These are phyloP conservation scores for Eulithis testata DNA, from an alignment of 2,888 invertebrate genomes.

Conservation along the genomic window DNA sequence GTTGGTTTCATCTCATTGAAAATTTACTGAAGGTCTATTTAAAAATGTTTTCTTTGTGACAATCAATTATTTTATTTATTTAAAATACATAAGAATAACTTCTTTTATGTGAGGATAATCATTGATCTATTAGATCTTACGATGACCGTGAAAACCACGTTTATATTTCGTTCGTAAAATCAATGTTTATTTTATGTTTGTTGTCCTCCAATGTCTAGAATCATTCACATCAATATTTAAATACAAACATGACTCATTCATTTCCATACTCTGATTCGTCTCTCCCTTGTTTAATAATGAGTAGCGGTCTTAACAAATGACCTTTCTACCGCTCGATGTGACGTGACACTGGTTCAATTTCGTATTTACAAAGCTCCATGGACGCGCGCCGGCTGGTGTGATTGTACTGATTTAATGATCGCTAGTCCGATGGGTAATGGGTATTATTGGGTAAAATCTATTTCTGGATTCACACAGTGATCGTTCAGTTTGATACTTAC, in stretches of 20 bases:
- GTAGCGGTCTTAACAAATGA: slow-evolving; percentile 5
- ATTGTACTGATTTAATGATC: no score
- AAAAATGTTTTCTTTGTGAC: no score
- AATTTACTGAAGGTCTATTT: not conserved
- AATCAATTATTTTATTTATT: no score
- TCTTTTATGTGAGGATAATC: no score
- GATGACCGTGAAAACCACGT: no score
- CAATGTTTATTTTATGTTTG: no score
- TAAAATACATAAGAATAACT: no score
- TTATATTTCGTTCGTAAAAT: no score
- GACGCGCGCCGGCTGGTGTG: not conserved
- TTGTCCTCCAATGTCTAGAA: no score
- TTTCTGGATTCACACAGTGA: slow-evolving; percentile 15
- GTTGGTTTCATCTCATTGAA: not conserved
- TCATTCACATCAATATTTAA: no score
- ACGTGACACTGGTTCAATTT: slow-evolving; percentile 9
- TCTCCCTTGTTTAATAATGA: slow-evolving; percentile 9
- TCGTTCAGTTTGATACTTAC: slow-evolving; percentile 1
- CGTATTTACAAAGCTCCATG: slow-evolving; percentile 11
- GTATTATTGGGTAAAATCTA: slow-evolving; percentile 10
- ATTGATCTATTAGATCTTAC: no score
- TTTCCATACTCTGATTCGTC: slow-evolving; percentile 7
- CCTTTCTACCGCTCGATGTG: not conserved
- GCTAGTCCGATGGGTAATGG: slow-evolving; percentile 3
- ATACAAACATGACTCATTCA: slow-evolving; percentile 10